phyloP scores from a whole-genome alignment of 1,140 invertebrate genomes.

The Brachionus plicatilis region DNA sequence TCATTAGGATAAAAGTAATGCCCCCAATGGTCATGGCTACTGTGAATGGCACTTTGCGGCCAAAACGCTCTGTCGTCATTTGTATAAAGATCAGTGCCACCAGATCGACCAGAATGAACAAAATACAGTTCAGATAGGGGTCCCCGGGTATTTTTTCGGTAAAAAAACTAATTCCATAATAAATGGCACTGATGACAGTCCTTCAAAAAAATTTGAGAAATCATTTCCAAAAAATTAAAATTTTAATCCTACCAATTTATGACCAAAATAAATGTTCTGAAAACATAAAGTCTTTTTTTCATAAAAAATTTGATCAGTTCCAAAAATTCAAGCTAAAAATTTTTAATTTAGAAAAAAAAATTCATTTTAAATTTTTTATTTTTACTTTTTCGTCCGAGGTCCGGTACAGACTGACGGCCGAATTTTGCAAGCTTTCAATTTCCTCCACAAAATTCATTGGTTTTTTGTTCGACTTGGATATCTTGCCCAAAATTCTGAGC shows the following conservation, averaged over 20 bases:
- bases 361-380: background rate
- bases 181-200: background rate
- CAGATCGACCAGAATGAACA: background rate
- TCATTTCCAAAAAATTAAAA: too few species aligned
- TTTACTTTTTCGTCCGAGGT: background rate
- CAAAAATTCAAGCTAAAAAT: background rate
- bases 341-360: background rate
- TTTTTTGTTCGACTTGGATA: conserved; percentile 29
- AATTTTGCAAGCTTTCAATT: background rate
- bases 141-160: background rate
- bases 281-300: background rate
- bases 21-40: background rate
- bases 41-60: background rate
- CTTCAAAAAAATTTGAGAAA: background rate
- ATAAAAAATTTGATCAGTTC: background rate
- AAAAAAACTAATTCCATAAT: background rate
- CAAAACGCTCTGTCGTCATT: background rate
- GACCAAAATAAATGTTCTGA: background rate
- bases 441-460: background rate
- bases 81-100: background rate
- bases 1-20: background rate
- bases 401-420: background rate
- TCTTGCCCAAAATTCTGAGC: background rate
- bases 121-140: background rate
- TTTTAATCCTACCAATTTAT: background rate